These are phyloP conservation scores for Hylomyscus alleni DNA, from an alignment of 2,797 vertebrate species.

Conservation along the genomic window DNA sequence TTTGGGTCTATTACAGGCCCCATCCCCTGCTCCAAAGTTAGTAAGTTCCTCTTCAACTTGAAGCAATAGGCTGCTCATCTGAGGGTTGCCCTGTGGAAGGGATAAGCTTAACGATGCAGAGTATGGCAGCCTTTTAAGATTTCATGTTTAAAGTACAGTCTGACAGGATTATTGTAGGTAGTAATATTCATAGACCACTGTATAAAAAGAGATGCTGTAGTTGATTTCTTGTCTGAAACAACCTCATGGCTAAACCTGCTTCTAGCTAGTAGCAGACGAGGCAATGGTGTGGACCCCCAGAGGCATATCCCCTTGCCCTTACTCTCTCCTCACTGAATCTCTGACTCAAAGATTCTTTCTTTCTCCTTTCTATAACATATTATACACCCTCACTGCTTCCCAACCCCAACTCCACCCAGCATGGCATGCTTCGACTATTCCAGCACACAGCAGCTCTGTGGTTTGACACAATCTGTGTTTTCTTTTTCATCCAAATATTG, in stretches of 20 bases:
- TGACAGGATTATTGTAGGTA: conserved; percentile 10
- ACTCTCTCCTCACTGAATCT: not conserved
- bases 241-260: not conserved
- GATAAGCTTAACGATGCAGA: conserved; percentile 21
- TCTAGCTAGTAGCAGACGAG: not conserved
- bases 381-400: not conserved
- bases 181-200: not conserved
- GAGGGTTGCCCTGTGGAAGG: not conserved
- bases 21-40: not conserved
- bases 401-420: not conserved
- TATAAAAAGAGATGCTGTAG: not conserved
- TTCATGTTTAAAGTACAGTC: conserved; percentile 39
- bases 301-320: not conserved
- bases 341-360: not conserved
- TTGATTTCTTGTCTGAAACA: not conserved
- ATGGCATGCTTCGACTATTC: not conserved
- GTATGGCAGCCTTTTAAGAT: not conserved
- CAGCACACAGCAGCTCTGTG: not conserved
- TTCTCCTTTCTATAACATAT: not conserved
- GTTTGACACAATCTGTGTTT: conserved; percentile 17
- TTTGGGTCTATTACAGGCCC: not conserved
- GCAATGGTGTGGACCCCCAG: not conserved
- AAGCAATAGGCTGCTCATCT: not conserved
- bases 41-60: conserved; percentile 18
- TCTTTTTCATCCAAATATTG: conserved; percentile 41